Percentiles rank a stretch among this genome's conserved stretches.
These are phyloP conservation scores for Desmophyllum pertusum DNA, from an alignment of 92 coral and sea anemone genomes.

Conservation along the genomic window DNA sequence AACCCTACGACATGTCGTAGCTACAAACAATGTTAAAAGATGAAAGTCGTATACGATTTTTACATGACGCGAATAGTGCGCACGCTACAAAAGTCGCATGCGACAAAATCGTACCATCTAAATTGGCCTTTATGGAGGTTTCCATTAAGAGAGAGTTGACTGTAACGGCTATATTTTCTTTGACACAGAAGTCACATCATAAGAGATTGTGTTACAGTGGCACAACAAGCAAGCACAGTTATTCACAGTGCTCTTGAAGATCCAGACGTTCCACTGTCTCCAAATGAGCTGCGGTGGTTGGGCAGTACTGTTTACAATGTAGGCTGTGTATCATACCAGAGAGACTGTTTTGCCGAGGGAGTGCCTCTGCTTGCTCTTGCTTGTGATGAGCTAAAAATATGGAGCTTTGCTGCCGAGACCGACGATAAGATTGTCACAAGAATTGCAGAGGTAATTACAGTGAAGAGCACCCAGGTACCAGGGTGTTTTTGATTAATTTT, in stretches of 20 bases:
- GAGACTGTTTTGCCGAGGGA: slow-evolving; percentile 68
- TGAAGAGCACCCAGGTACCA: too few species aligned
- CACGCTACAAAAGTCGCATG: too few species aligned
- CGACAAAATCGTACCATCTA: too few species aligned
- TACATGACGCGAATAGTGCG: too few species aligned
- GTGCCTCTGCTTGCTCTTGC: slow-evolving; percentile 75
- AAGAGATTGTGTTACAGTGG: slow-evolving; percentile 33
- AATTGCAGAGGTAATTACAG: slow-evolving; percentile 28
- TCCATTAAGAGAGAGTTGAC: too few species aligned
- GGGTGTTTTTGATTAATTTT: too few species aligned
- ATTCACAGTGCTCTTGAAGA: slow-evolving; percentile 49
- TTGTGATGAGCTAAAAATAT: slow-evolving; percentile 72
- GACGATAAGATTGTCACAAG: slow-evolving; percentile 1
- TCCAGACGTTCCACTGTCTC: slow-evolving; percentile 36
- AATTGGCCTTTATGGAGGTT: too few species aligned
- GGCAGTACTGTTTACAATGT: slow-evolving; percentile 67
- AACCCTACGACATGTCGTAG: too few species aligned
- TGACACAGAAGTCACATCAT: slow-evolving; percentile 36
- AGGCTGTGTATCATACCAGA: slow-evolving; percentile 74
- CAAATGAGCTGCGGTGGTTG: slow-evolving; percentile 75
- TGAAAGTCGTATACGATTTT: too few species aligned
- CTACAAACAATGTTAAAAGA: too few species aligned
- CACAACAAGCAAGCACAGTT: slow-evolving; percentile 44
- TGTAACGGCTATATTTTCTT: not conserved
- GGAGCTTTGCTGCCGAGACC: slow-evolving; percentile 67